phyloP scores from a whole-genome alignment of 2,797 vertebrate genomes.

The Naso thynnoides region DNA sequence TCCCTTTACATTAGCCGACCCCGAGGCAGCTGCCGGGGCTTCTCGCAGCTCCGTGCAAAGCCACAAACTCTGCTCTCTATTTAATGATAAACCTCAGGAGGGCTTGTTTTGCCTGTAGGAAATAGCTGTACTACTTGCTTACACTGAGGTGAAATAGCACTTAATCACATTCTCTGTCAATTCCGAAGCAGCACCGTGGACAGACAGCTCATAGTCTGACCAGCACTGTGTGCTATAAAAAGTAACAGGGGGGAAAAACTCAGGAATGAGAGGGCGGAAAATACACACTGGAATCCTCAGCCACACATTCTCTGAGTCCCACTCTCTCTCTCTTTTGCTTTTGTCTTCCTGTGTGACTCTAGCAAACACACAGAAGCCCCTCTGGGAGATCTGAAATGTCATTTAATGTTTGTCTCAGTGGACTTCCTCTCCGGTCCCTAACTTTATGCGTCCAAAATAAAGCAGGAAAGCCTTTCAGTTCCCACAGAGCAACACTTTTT shows the following conservation, averaged over 20 bases:
- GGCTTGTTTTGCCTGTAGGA: constrained; percentile 45
- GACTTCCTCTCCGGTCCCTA: constrained; percentile 1
- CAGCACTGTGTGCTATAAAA: constrained; percentile 68
- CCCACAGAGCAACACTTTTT: constrained; percentile 1
- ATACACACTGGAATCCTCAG: constrained; percentile 63
- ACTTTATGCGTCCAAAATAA: background rate
- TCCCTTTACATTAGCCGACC: constrained; percentile 50
- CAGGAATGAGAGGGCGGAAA: constrained; percentile 77
- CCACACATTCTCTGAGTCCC: constrained; percentile 50
- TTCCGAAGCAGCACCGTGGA: constrained; percentile 35
- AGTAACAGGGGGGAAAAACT: constrained; percentile 58
- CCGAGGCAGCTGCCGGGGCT: constrained; percentile 54
- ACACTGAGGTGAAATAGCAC: constrained; percentile 42
- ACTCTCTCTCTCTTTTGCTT: constrained; percentile 22
- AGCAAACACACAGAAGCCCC: constrained; percentile 17
- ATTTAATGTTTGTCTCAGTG: constrained; percentile 39
- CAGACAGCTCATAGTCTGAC: constrained; percentile 56
- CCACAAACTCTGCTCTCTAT: constrained; percentile 49
- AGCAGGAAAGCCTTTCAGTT: background rate
- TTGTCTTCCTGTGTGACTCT: constrained; percentile 44
- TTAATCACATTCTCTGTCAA: constrained; percentile 48
- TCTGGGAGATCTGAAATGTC: constrained; percentile 43
- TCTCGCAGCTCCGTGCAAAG: constrained; percentile 59
- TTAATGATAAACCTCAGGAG: constrained; percentile 49
- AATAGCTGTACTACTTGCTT: constrained; percentile 42